Evolutionary conservation across 2,888 invertebrate species (phyloP), one percentile per base, ranked within the genome.

Genomic region (Orthosia incerta): DNA sequence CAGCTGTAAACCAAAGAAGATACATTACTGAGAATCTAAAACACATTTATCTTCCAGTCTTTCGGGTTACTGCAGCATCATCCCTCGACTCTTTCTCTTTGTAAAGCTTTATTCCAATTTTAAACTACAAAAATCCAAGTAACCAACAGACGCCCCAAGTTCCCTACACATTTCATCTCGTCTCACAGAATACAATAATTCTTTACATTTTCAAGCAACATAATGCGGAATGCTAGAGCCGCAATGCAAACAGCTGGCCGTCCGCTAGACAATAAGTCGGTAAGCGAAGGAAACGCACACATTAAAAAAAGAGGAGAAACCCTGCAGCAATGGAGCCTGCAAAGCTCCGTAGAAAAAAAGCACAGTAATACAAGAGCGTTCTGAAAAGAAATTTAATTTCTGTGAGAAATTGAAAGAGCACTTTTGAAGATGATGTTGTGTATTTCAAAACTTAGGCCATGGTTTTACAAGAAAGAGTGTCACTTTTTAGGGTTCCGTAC

Each of bases 171-270:
- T 81, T 56, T 57, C 51, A 56, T 70, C 59, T 62, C 59, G 20
- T 79, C 46, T 73, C 57, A 62, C 51, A 66, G 53, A 59, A 71
- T 31, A 59, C 55, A 69, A 77, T 71, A 76, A 70, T 67, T 74
- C 70, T 76, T 80, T 78, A 83, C 74, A 77, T 62, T 77, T 78
- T 79, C 74, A 64, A 83, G 71, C 74, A 83, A 86, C 71, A 78
- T 76, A 79, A 80, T 87, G 85, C 86, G 75, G 86, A 91, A 90
- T 87, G 90, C 91, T 91, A 91, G 92, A 93, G 89, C 89, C 87
- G 76, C 79, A 83, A 77, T 71, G 86, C 89, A 91, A 92, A 93
- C 88, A 92, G 86, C 90, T 88, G 88, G 86, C 86, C 88, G 87
- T 88, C 89, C 82, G 83, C 85, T 89, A 92, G 89, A 92, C 91